A percentile compares a stretch with the other conserved stretches of the same genome.
These are phyloP conservation scores for Kuschelorhynchus macadamiae DNA, from an alignment of 2,888 invertebrate species.

Conservation along the genomic window DNA sequence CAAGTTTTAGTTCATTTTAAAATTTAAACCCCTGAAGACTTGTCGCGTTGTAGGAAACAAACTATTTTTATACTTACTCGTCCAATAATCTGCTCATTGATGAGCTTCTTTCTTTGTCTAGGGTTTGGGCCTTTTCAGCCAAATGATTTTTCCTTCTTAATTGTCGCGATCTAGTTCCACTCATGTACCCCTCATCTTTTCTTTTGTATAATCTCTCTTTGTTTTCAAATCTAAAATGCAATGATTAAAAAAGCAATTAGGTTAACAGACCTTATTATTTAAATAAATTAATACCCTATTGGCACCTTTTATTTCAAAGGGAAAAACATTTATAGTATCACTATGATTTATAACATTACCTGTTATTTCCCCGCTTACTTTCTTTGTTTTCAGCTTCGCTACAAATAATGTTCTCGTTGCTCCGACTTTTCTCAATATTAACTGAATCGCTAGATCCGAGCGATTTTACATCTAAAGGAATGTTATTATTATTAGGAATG, in stretches of 20 bases:
- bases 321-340: no score
- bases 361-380: conserved; percentile 29
- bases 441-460: conserved; percentile 60
- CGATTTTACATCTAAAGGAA: conserved; percentile 53
- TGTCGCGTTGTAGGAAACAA: no score
- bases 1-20: no score
- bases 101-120: conserved; percentile 86
- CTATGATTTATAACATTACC: conserved; percentile 15
- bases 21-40: no score
- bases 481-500: conserved; percentile 63
- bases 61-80: conserved; percentile 70
- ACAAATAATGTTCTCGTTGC: conserved; percentile 39
- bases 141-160: conserved; percentile 72
- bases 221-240: conserved; percentile 51
- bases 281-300: neutral
- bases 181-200: conserved; percentile 75
- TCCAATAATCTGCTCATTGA: conserved; percentile 89
- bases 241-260: neutral
- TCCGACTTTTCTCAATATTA: conserved; percentile 39
- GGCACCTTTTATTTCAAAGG: no score
- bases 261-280: neutral
- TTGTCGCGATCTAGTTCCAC: conserved; percentile 76
- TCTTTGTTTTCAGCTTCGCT: conserved; percentile 22
- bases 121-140: conserved; percentile 61
- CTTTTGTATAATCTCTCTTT: conserved; percentile 72